Evolutionary conservation across 2,888 invertebrate genomes (phyloP).

Genomic region (Dynastes maya): DNA sequence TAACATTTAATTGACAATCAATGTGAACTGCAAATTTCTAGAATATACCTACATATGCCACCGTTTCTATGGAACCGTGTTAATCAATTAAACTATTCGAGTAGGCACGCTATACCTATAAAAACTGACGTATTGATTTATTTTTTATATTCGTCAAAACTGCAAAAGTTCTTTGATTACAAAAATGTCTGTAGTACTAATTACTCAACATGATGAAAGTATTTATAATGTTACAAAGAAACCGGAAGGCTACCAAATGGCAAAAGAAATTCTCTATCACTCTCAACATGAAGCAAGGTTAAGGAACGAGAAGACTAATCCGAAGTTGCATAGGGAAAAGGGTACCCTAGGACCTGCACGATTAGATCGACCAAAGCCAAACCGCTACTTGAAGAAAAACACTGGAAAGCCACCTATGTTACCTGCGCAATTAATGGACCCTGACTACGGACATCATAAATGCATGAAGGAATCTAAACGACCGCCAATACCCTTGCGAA

Average conservation of each 20-base stretch:
- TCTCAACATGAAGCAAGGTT: slow-evolving; percentile 59
- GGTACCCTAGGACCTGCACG: slow-evolving; percentile 81
- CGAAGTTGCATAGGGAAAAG: slow-evolving; percentile 66
- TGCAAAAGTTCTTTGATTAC: slow-evolving; percentile 44
- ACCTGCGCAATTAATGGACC: slow-evolving; percentile 45
- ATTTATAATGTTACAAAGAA: slow-evolving; percentile 75
- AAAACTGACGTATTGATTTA: slow-evolving; percentile 40
- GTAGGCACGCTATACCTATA: slow-evolving; percentile 20
- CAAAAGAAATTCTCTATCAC: slow-evolving; percentile 74
- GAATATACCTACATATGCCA: not conserved
- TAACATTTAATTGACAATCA: too few species aligned
- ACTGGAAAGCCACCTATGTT: slow-evolving; percentile 59
- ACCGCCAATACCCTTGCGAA: slow-evolving; percentile 60
- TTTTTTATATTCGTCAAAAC: slow-evolving; percentile 20
- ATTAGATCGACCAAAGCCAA: slow-evolving; percentile 75
- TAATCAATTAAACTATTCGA: slow-evolving; percentile 42
- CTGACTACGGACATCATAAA: slow-evolving; percentile 49
- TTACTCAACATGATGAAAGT: slow-evolving; percentile 79
- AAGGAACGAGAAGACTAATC: slow-evolving; percentile 65
- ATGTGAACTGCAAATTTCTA: too few species aligned
- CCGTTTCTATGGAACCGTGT: slow-evolving; percentile 43
- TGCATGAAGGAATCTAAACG: slow-evolving; percentile 47
- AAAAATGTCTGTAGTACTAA: slow-evolving; percentile 78
- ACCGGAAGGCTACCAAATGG: slow-evolving; percentile 69
- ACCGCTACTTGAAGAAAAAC: slow-evolving; percentile 76